phyloP scores from a whole-genome alignment of 2,113 vertebrate genomes.

The Ictidomys tridecemlineatus region DNA sequence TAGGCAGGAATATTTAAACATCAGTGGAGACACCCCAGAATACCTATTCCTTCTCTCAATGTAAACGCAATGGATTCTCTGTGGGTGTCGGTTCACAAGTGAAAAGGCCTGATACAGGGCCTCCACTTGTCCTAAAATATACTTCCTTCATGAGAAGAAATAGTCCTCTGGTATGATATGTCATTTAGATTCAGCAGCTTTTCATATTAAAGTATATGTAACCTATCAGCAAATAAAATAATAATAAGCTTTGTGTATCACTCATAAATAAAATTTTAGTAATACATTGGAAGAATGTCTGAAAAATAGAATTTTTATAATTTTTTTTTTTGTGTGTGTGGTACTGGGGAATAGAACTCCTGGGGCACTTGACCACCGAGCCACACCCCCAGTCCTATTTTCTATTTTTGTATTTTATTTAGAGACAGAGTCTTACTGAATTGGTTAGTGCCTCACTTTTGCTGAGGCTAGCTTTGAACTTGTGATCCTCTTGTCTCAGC shows the following conservation, averaged over 20 bases:
- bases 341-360: no score
- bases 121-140: neutral
- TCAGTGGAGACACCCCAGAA: neutral
- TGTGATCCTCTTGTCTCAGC: no score
- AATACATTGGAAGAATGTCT: neutral
- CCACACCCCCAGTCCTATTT: no score
- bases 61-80: neutral
- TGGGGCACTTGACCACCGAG: no score
- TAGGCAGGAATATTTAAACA: neutral
- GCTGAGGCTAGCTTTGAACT: no score
- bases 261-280: neutral
- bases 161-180: accelerated
- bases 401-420: no score
- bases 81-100: neutral
- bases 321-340: no score
- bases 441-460: no score
- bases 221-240: neutral
- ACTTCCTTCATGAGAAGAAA: neutral
- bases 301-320: neutral
- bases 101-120: neutral
- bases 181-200: neutral
- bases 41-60: neutral
- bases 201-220: neutral
- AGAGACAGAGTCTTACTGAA: no score
- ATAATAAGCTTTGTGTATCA: neutral